phyloP scores from a whole-genome alignment of 2,797 vertebrate genomes.

The Lithobates sylvaticus region DNA sequence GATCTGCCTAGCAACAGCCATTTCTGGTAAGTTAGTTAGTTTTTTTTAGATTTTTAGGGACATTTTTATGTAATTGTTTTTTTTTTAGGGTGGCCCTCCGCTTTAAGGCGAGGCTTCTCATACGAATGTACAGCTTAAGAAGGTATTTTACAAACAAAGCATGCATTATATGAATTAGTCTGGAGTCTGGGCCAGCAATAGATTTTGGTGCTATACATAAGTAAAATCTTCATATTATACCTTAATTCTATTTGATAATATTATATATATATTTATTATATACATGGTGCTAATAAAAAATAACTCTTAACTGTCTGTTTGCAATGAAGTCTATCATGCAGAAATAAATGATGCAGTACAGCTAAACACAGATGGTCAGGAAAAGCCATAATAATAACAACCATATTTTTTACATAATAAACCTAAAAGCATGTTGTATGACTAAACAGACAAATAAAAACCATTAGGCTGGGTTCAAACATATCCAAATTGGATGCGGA shows the following conservation, averaged over 20 bases:
- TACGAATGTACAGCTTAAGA: background rate
- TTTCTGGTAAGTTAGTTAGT: too few relatives aligned
- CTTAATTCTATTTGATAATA: background rate
- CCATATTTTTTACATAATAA: background rate
- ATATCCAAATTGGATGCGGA: too few relatives aligned
- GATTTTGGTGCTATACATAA: slow-evolving; percentile 1
- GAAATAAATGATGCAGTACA: background rate
- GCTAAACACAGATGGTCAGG: too few relatives aligned
- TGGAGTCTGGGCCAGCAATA: background rate
- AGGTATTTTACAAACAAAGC: background rate
- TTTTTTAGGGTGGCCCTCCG: too few relatives aligned
- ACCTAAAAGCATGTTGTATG: background rate
- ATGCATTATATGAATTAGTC: background rate
- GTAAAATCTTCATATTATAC: background rate
- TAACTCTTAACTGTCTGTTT: background rate
- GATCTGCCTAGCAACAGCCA: too few relatives aligned
- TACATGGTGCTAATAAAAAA: slow-evolving; percentile 13
- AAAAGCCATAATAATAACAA: background rate
- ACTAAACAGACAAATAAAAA: background rate
- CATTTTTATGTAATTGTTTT: too few relatives aligned
- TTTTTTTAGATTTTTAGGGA: too few relatives aligned
- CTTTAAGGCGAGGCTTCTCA: background rate
- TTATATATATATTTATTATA: background rate
- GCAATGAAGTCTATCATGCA: background rate
- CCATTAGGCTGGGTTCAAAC: too few relatives aligned